These are phyloP conservation scores for Seriola dumerili DNA, from an alignment of 2,113 vertebrate genomes.

Conservation along the genomic window DNA sequence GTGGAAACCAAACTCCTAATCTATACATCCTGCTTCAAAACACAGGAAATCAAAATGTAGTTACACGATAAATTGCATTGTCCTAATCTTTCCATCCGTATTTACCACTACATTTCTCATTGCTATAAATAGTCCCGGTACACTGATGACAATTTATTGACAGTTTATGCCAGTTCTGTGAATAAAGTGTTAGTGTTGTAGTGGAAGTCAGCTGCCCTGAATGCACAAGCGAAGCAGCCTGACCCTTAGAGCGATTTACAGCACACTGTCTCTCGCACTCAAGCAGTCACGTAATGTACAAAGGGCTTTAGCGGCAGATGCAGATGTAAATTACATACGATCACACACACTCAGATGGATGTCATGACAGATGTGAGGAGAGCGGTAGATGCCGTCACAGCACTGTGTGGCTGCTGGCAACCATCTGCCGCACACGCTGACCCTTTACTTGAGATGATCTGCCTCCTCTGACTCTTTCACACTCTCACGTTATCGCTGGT, in stretches of 20 bases:
- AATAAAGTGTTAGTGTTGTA: slow-evolving; percentile 4
- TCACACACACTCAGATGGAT: slow-evolving; percentile 17
- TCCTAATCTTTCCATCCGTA: background rate
- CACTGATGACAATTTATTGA: background rate
- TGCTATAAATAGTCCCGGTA: background rate
- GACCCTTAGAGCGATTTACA: slow-evolving; percentile 12
- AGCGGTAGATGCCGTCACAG: slow-evolving; percentile 38
- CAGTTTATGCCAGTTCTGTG: background rate
- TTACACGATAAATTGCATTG: background rate
- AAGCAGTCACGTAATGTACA: slow-evolving; percentile 9
- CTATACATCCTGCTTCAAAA: background rate
- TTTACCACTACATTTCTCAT: background rate
- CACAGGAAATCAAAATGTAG: background rate
- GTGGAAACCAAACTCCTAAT: background rate
- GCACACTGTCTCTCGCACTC: slow-evolving; percentile 18
- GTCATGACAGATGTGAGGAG: slow-evolving; percentile 55
- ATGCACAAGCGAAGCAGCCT: background rate
- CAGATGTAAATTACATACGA: slow-evolving; percentile 50
- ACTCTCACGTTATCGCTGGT: background rate
- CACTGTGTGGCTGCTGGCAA: slow-evolving; percentile 47
- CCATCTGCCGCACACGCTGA: slow-evolving; percentile 55
- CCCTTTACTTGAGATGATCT: slow-evolving; percentile 13
- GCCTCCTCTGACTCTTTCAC: slow-evolving; percentile 23
- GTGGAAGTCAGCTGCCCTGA: slow-evolving; percentile 18
- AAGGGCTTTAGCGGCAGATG: slow-evolving; percentile 51